These are phyloP conservation scores for Omphaloscelis lunosa DNA, from an alignment of 2,888 invertebrate genomes.

Conservation along the genomic window DNA sequence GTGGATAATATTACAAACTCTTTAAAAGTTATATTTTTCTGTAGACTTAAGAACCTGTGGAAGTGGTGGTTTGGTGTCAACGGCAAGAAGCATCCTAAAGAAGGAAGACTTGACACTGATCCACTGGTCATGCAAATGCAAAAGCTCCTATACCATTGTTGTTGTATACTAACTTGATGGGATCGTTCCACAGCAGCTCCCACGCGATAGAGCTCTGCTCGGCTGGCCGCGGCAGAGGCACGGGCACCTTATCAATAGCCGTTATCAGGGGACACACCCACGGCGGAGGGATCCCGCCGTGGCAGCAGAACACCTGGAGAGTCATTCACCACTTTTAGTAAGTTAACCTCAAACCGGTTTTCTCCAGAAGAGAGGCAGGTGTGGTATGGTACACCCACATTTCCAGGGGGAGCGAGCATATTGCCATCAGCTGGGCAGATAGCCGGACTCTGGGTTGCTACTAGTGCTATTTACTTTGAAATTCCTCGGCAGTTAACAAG, in stretches of 20 bases:
- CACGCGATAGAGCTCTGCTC: slow-evolving; percentile 93
- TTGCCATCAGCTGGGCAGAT: neutral
- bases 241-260: slow-evolving; percentile 92
- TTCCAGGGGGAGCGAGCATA: neutral
- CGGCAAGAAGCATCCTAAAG: neutral
- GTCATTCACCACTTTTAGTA: neutral
- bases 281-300: slow-evolving; percentile 94
- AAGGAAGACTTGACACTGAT: neutral
- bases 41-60: neutral
- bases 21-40: neutral
- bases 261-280: slow-evolving; percentile 92
- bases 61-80: neutral
- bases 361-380: neutral
- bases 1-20: neutral
- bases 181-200: slow-evolving; percentile 96
- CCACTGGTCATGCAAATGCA: neutral
- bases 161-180: slow-evolving; percentile 85
- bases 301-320: slow-evolving; percentile 93
- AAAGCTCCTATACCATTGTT: neutral
- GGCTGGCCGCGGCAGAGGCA: slow-evolving; percentile 92
- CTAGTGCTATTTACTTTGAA: too few species aligned
- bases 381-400: too few species aligned
- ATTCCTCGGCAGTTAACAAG: neutral
- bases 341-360: neutral
- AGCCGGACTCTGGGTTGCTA: neutral